Percentiles rank a stretch among this genome's conserved stretches.
phyloP scores from a whole-genome alignment of 2,888 invertebrate species.

The Mechanitis messenoides region DNA sequence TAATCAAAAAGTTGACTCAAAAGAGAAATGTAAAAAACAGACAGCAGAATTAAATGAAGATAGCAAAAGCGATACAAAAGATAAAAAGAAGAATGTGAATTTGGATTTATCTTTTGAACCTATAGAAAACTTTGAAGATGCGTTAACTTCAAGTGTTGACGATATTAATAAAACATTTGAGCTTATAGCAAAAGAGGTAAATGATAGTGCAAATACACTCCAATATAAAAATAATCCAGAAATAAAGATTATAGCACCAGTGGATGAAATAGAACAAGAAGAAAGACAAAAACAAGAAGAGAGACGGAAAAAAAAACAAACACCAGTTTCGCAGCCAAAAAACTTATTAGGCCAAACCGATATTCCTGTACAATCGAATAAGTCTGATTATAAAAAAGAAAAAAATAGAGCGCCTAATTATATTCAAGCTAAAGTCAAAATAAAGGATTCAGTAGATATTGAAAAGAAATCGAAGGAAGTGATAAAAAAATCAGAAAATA shows the following conservation, averaged over 20 bases:
- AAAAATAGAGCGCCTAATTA: conserved; percentile 66
- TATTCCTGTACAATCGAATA: conserved; percentile 75
- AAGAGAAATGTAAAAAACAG: conserved; percentile 56
- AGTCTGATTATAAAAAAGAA: conserved; percentile 69
- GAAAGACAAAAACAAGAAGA: conserved; percentile 35
- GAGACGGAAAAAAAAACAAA: conserved; percentile 35
- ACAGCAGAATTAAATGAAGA: conserved; percentile 17
- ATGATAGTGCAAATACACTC: conserved; percentile 26
- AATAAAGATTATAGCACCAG: conserved; percentile 54
- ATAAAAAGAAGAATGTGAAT: conserved; percentile 20
- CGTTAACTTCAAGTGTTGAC: conserved; percentile 61
- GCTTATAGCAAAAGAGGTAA: conserved; percentile 55
- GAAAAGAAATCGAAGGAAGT: conserved; percentile 40
- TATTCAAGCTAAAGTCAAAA: conserved; percentile 60
- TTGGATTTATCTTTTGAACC: conserved; percentile 44
- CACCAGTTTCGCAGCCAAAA: conserved; percentile 69
- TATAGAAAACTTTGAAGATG: conserved; percentile 68
- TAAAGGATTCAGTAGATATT: conserved; percentile 58
- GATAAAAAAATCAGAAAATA: conserved; percentile 55
- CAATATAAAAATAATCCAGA: conserved; percentile 46
- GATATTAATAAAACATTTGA: conserved; percentile 66
- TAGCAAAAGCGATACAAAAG: conserved; percentile 19
- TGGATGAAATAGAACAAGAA: conserved; percentile 43
- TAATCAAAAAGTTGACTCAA: conserved; percentile 37
- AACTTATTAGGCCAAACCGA: conserved; percentile 73